A percentile compares a stretch with the other conserved stretches of the same genome.
Evolutionary conservation across 2,888 invertebrate genomes (phyloP).

Genomic region (Xanthia icteritia): DNA sequence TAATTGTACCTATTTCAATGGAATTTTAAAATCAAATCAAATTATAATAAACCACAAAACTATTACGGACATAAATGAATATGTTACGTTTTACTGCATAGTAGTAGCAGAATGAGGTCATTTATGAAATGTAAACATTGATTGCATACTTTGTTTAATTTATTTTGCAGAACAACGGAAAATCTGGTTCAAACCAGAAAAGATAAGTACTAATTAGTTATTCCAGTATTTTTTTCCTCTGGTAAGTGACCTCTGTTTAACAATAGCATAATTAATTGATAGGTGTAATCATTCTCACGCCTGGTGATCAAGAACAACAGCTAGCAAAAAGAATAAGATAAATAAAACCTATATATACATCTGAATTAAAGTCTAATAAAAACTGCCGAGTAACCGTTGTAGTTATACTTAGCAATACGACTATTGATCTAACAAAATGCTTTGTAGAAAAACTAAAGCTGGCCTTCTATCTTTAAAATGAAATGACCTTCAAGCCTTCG

Average conservation of each 20-base stretch:
- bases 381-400: constrained; percentile 33
- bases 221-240: constrained; percentile 15
- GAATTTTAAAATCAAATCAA: constrained; percentile 2
- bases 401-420: constrained; percentile 34
- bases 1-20: neutral
- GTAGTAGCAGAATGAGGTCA: constrained; percentile 2
- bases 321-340: neutral
- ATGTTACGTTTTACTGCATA: constrained; percentile 9
- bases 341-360: neutral
- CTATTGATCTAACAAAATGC: constrained; percentile 25
- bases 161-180: neutral
- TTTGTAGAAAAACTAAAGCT: neutral
- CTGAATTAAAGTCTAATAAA: neutral
- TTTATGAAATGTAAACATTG: constrained; percentile 22
- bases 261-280: constrained; percentile 23
- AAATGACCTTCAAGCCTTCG: constrained; percentile 21
- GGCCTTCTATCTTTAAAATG: constrained; percentile 14
- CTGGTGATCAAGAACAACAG: neutral
- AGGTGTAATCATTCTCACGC: constrained; percentile 22
- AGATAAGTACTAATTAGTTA: constrained; percentile 8
- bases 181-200: constrained; percentile 13
- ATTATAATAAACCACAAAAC: neutral
- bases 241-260: constrained; percentile 5
- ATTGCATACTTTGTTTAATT: constrained; percentile 11
- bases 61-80: neutral